A percentile compares a stretch with the other conserved stretches of the same genome.
phyloP scores from a whole-genome alignment of 2,888 invertebrate genomes.

The Bellardia pandia region DNA sequence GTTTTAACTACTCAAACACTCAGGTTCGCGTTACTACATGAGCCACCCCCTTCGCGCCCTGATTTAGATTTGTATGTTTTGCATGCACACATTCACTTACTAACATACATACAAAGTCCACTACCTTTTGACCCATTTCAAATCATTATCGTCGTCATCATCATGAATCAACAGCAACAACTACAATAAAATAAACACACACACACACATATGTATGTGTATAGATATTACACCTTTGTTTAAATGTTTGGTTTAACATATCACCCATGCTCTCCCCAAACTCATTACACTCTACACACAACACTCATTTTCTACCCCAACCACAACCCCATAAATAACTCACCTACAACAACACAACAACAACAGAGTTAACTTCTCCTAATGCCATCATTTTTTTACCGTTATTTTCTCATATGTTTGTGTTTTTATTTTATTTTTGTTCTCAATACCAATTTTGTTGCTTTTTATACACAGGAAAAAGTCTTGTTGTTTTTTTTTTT shows the following conservation, averaged over 20 bases:
- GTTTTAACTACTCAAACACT: background rate
- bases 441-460: constrained; percentile 21
- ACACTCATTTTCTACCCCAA: background rate
- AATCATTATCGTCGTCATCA: constrained; percentile 40
- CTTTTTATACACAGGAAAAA: constrained; percentile 14
- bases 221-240: constrained; percentile 31
- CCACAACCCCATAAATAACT: constrained; percentile 12
- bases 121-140: constrained; percentile 72
- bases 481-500: constrained; percentile 2
- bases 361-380: constrained; percentile 30
- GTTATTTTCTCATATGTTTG: constrained; percentile 44
- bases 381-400: constrained; percentile 33
- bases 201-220: background rate
- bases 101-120: constrained; percentile 35
- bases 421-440: constrained; percentile 4
- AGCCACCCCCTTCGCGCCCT: background rate
- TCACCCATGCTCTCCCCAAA: background rate
- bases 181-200: constrained; percentile 3
- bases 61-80: background rate
- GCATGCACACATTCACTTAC: background rate
- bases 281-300: background rate
- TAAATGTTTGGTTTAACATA: constrained; percentile 48
- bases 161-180: constrained; percentile 38
- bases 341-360: constrained; percentile 27
- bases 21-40: background rate